A percentile compares a stretch with the other conserved stretches of the same genome.
Evolutionary conservation across 2,888 invertebrate genomes (phyloP).

Genomic region (Agonopterix subpropinquella): DNA sequence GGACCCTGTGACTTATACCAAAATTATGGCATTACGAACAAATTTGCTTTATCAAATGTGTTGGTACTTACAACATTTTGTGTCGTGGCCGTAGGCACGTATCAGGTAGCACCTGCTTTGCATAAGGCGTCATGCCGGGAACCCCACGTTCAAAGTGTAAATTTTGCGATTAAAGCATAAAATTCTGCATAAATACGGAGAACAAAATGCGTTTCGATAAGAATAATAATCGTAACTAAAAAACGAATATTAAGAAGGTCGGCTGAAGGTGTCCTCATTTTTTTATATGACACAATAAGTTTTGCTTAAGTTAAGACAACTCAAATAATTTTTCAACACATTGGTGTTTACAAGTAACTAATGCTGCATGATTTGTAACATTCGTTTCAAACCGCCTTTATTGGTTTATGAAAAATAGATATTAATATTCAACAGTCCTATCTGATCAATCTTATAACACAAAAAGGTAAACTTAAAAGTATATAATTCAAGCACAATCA

Average conservation of each 20-base stretch:
- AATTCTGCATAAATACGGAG: conserved; percentile 55
- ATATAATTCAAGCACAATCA: conserved; percentile 19
- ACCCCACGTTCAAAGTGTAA: conserved; percentile 65
- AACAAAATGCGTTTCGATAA: conserved; percentile 50
- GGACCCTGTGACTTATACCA: conserved; percentile 13
- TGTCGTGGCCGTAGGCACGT: conserved; percentile 38
- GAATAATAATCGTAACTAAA: conserved; percentile 40
- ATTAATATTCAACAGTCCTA: no score
- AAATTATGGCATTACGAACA: conserved; percentile 17
- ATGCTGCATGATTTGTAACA: no score
- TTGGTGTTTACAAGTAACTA: no score
- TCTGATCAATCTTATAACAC: no score
- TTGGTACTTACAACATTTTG: conserved; percentile 36
- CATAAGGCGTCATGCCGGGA: conserved; percentile 71
- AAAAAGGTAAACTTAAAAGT: neutral
- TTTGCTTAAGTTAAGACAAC: no score
- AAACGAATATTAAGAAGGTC: conserved; percentile 30
- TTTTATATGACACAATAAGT: neutral
- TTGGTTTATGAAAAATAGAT: no score
- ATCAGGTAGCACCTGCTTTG: conserved; percentile 75
- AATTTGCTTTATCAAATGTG: conserved; percentile 21
- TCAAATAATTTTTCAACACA: no score
- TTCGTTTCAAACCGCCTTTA: no score
- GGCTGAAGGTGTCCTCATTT: conserved; percentile 47
- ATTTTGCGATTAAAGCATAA: conserved; percentile 69